Conservation (phyloP, 2,888 invertebrate genomes). For the Heteromyza rotundicornis region DNA sequence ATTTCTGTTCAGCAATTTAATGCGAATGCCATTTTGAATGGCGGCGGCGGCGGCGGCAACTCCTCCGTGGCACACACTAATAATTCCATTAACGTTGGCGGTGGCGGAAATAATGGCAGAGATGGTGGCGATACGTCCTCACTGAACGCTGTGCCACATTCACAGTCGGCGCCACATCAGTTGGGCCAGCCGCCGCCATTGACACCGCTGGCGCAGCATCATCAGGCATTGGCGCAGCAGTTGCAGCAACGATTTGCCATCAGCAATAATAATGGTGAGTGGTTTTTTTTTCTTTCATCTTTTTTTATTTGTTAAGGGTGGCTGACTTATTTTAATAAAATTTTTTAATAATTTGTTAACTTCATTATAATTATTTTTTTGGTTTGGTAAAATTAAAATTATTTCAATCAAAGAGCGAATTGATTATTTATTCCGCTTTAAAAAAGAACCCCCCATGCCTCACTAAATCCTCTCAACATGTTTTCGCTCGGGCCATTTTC, state of each 20-base stretch:
- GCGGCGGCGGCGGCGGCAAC: constrained; percentile 32
- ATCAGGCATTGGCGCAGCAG: constrained; percentile 69
- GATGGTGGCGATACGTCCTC: constrained; percentile 45
- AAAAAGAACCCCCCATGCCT: too few relatives aligned
- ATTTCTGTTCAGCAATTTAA: constrained; percentile 62
- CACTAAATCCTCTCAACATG: too few relatives aligned
- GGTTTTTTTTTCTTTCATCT: too few relatives aligned
- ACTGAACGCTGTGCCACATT: constrained; percentile 59
- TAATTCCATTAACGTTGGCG: constrained; percentile 44
- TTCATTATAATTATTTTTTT: too few relatives aligned
- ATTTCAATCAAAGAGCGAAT: background rate
- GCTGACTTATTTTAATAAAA: too few relatives aligned
- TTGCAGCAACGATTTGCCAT: constrained; percentile 68
- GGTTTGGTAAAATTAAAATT: background rate
- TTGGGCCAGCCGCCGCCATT: constrained; percentile 55
- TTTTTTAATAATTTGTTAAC: too few relatives aligned
- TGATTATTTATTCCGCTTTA: background rate
- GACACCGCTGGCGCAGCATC: constrained; percentile 67
- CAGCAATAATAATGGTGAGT: constrained; percentile 63
- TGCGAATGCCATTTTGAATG: constrained; percentile 49
- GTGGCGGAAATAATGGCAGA: constrained; percentile 27
- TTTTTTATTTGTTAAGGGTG: too few relatives aligned
- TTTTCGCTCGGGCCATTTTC: too few relatives aligned
- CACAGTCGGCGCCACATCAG: constrained; percentile 62
- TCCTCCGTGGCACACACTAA: constrained; percentile 30